phyloP scores from a whole-genome alignment of 2,888 invertebrate species.

The Eulithis prunata region DNA sequence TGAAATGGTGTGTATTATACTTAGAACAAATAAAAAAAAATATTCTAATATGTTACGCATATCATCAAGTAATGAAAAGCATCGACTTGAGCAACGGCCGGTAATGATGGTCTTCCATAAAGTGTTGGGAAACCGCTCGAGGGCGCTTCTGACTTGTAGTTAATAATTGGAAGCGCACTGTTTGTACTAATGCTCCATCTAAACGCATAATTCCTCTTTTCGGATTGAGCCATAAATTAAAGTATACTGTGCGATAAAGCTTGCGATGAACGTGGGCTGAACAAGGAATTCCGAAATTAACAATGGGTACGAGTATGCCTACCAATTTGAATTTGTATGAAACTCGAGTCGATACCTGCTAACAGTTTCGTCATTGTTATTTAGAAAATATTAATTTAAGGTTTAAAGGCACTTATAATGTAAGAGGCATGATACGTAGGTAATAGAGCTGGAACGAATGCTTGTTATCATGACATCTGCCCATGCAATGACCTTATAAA shows the following conservation, averaged over 20 bases:
- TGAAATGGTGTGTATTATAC: too few species aligned
- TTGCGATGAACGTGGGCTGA: conserved; percentile 52
- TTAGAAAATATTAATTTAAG: not conserved
- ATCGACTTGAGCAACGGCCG: conserved; percentile 58
- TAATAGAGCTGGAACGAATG: conserved; percentile 15
- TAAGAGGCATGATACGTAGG: conserved; percentile 1
- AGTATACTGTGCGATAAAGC: conserved; percentile 36
- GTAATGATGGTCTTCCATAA: conserved; percentile 62
- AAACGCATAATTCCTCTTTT: conserved; percentile 68
- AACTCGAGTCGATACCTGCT: not conserved
- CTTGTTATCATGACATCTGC: conserved; percentile 27
- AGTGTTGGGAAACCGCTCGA: conserved; percentile 64
- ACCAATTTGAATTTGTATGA: conserved; percentile 28
- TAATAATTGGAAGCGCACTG: conserved; percentile 75
- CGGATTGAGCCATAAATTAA: conserved; percentile 72
- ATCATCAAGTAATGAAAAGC: conserved; percentile 60
- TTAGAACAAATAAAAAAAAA: conserved; percentile 6
- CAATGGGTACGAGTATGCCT: conserved; percentile 12
- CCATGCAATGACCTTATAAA: conserved; percentile 19
- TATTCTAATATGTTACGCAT: conserved; percentile 42
- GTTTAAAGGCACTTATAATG: not conserved
- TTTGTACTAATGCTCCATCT: conserved; percentile 72
- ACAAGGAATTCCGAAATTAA: conserved; percentile 39
- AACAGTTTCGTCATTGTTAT: conserved; percentile 20
- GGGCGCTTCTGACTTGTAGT: conserved; percentile 61